Base-by-base conservation (phyloP, 1,140 invertebrate species). In the Eriocheir sinensis region DNA sequence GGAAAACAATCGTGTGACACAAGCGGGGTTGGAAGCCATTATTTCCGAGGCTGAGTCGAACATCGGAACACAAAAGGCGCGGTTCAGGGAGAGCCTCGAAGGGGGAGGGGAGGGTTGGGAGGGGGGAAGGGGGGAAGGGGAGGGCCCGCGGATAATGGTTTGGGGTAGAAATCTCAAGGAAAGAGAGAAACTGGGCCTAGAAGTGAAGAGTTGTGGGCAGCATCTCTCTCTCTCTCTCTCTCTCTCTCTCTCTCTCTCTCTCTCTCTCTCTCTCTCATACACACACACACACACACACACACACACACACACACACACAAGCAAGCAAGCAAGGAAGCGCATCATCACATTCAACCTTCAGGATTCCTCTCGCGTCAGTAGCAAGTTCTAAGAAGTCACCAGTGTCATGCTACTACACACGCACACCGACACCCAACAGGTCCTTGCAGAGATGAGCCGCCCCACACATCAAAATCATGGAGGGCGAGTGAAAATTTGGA, bases 1-100 rank as follows among this genome's bases (percentile, higher is more conserved):
- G 60, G n/a, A 72, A 72, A 72, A 72, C 60, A 72, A 72, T 72
- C 60, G 60, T 72, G 60, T 72, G 60, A 72, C 60, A 72, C 60
- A 72, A 72, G 60, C 60, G 60, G 60, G 60, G 60, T 72, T 72
- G 60, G 60, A 72, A 72, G 60, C 60, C 60, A 72, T 72, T 72
- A 72, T 72, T 72, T 72, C 60, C 21, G 60, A 72, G 60, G 60
- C 60, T 72, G 60, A 72, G 27, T 72, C 60, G 60, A 72, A n/a
- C 21, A 21, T 12, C 21, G 60, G 60, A 72, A 72, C 60, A 72
- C 60, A 72, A 72, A 72, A 72, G 60, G 60, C 21, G n/a, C 60
- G 60, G 60, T 72, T 72, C 60, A 21, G 4, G 21, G 60, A n/a
- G 60, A 72, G 60, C 60, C 60, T 72, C 27, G 27, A 72, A n/a